Base-by-base conservation (phyloP, 2,888 invertebrate genomes). In the Xanthia icteritia region DNA sequence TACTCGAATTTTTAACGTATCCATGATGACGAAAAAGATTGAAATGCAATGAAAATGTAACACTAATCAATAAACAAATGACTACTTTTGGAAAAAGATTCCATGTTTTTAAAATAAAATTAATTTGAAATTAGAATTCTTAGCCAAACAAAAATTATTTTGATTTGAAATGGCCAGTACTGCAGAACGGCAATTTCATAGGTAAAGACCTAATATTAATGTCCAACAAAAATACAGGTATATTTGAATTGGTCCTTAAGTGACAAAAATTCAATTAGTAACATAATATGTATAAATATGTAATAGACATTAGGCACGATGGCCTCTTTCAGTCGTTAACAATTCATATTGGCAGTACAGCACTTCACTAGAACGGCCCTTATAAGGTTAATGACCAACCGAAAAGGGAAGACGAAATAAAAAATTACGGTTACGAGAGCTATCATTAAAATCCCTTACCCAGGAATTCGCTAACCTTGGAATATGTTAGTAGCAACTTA, bases 371-470 rank as follows among this genome's bases (percentile, higher is more conserved):
- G 76, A 83, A 73, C 71, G 77, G 79, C 77, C 75, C 77, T 80
- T 81, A 88, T 82, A 85, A 84, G 79, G 83, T 88, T 86, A 88
- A 88, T 88, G 86, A 85, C 77, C 82, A 83, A 79, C 85, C 77
- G 79, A 85, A 83, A 84, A 84, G 86, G 79, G 79, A 86, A 86
- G 86, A 88, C 77, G 79, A 87, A 87, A 88, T 88, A 88, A 88
- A 88, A 88, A 88, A 88, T 84, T 88, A 88, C 86, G 88, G 87
- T 88, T 88, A 88, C 88, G 87, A 88, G 79, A 81, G 84, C 87
- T 83, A 88, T 86, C 88, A 87, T 88, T 88, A 88, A 88, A 88
- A 88, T 87, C 88, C 88, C 88, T 88, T 87, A 87, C 87, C 86
- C 79, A 85, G 76, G 86, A 85, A 81, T 86, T 72, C 73, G 73